phyloP scores from a whole-genome alignment of 1,140 invertebrate genomes.

The Belonocnema kinseyi region DNA sequence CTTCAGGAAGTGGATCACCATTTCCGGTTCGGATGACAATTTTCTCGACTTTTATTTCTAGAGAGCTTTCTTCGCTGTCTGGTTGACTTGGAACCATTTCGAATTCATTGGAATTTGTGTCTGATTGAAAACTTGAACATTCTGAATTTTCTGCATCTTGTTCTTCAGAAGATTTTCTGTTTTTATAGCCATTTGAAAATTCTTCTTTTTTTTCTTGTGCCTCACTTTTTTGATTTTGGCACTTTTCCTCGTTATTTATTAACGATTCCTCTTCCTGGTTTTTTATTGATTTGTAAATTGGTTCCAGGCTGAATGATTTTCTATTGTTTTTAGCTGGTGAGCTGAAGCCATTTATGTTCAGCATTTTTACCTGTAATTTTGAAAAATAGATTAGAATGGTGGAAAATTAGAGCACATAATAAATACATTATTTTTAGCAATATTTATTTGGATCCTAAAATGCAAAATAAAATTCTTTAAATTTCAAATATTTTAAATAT shows the following conservation, averaged over 20 bases:
- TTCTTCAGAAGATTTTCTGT: slow-evolving; percentile 41
- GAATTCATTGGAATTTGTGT: slow-evolving; percentile 64
- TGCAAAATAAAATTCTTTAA: too few relatives aligned
- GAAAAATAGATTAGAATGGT: too few relatives aligned
- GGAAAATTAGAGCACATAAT: background rate
- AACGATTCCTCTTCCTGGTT: background rate
- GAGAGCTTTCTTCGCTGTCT: slow-evolving; percentile 61
- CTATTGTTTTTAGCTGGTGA: background rate
- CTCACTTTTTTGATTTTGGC: too few relatives aligned
- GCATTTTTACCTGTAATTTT: background rate
- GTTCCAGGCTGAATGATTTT: background rate
- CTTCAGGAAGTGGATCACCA: slow-evolving; percentile 59
- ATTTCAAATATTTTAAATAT: too few relatives aligned
- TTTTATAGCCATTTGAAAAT: slow-evolving; percentile 35
- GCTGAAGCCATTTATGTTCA: background rate
- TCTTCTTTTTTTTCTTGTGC: slow-evolving; percentile 33
- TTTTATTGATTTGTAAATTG: slow-evolving; percentile 9
- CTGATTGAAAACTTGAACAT: slow-evolving; percentile 52
- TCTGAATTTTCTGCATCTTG: slow-evolving; percentile 47
- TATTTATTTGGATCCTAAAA: background rate
- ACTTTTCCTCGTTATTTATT: slow-evolving; percentile 21
- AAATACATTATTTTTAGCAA: background rate
- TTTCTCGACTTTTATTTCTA: slow-evolving; percentile 64
- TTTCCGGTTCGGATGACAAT: slow-evolving; percentile 52
- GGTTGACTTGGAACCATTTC: slow-evolving; percentile 63